Evolutionary conservation across 1,140 invertebrate genomes (phyloP).

Genomic region (Atopsyche davidsoni): DNA sequence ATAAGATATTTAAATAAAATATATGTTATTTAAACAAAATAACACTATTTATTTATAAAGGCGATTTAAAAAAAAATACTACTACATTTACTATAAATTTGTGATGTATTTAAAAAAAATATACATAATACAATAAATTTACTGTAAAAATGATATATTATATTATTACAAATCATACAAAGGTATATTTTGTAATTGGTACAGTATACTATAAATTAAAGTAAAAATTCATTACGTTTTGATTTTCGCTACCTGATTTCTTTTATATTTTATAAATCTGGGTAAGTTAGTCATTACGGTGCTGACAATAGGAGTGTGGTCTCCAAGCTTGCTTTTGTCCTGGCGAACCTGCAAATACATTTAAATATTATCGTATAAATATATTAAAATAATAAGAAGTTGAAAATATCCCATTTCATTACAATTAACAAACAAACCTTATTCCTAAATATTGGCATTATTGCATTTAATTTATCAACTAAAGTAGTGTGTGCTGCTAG

Average conservation of each 20-base stretch:
- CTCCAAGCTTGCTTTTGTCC: constrained; percentile 57
- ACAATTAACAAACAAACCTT: constrained; percentile 47
- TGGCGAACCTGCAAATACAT: constrained; percentile 50
- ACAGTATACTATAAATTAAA: no score
- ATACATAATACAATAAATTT: no score
- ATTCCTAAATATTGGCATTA: constrained; percentile 57
- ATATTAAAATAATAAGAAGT: constrained; percentile 26
- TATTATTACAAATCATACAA: no score
- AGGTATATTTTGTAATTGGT: no score
- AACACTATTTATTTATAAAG: no score
- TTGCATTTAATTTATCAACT: constrained; percentile 49
- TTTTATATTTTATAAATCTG: constrained; percentile 66
- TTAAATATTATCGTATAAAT: constrained; percentile 28
- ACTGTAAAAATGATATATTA: no score
- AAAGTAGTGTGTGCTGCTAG: constrained; percentile 58
- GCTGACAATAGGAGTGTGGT: constrained; percentile 58
- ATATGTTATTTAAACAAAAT: no score
- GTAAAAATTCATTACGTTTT: background rate
- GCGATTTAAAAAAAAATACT: no score
- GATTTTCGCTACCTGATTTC: constrained; percentile 32
- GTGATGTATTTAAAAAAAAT: no score
- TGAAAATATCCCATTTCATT: no score
- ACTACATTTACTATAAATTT: no score
- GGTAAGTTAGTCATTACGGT: constrained; percentile 64
- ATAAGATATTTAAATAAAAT: no score